Evolutionary conservation across 1,140 invertebrate genomes (phyloP), one percentile per base, ranked within the genome.

Genomic region (Lucilia sericata): DNA sequence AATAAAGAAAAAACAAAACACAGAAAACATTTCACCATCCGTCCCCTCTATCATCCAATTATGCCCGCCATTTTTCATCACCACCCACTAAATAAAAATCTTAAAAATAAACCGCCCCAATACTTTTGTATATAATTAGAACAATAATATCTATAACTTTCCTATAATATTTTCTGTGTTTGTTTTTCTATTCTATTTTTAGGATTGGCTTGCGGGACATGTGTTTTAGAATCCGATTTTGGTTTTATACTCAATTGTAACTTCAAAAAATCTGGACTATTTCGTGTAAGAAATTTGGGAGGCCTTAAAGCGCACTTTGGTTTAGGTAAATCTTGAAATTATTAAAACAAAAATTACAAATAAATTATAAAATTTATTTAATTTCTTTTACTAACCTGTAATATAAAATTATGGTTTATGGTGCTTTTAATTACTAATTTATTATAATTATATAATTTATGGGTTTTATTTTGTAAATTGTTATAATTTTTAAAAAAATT

Each of bases 211-310:
- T 91, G 92, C 86, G 93, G 94, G 87, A 95, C 95, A 87, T 97
- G 96, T 92, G 96, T 97, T 85, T 94, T 96, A 91, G 95, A 96
- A 91, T 96, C 96, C 87, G 96, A 97, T 91, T 96, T 96, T 90
- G 96, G 95, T 88, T 96, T 97, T 92, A 94, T 93, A 87, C 93
- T 97, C 91, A 96, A 96, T 93, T 97, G 96, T 92, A 96, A 95
- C 89, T 97, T 97, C 94, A 96, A 96, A 93, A 97, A 97, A 92
- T 96, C 96, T 86, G 95, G 96, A 87, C 93, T 97, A 84, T 97
- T 97, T 93, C 94, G 96, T 88, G 95, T 97, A 86, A 92, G 96
- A 93, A 97, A 97, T 92, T 94, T 97, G 86, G 96, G 96, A 91
- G 96, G 96, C 86, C 92, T 97, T 89, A 97, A 97, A 93, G 95